Conservation (phyloP, 2,113 vertebrate genomes). For the Coturnix japonica region DNA sequence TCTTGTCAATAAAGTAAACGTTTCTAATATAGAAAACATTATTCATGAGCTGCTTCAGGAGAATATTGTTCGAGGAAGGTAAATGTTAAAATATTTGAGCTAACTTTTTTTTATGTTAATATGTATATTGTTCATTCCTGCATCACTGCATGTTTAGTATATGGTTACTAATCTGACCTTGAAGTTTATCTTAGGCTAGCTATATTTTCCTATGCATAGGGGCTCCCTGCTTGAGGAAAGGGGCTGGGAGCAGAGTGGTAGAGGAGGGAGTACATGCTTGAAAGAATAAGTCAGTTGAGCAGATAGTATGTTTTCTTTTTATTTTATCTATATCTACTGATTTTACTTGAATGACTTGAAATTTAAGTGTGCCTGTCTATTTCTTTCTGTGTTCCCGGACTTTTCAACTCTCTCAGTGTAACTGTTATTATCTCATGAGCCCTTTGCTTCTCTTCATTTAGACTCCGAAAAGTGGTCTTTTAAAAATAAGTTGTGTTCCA, state of each 20-base stretch:
- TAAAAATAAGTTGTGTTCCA: not conserved
- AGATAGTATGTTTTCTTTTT: not conserved
- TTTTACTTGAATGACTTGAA: not conserved
- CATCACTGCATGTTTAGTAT: rapidly evolving
- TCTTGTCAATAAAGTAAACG: constrained; percentile 98
- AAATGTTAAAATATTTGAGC: constrained; percentile 34
- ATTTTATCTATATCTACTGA: not conserved
- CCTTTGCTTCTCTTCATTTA: not conserved
- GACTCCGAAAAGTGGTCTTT: not conserved
- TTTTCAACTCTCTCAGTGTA: not conserved
- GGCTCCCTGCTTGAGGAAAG: not conserved
- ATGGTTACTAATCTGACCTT: not conserved
- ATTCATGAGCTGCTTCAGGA: constrained; percentile 98
- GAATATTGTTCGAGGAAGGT: constrained; percentile 97
- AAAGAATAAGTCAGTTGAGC: not conserved
- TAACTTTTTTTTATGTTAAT: not conserved
- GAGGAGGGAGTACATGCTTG: not conserved
- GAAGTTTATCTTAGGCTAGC: not conserved
- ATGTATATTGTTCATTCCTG: not conserved
- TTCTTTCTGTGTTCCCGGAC: not conserved
- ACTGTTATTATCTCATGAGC: not conserved
- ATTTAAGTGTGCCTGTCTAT: not conserved
- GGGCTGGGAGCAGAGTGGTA: not conserved
- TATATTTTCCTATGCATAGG: not conserved
- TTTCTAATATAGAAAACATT: constrained; percentile 95